phyloP scores from a whole-genome alignment of 2,888 invertebrate species.

The Nephrotoma flavescens region DNA sequence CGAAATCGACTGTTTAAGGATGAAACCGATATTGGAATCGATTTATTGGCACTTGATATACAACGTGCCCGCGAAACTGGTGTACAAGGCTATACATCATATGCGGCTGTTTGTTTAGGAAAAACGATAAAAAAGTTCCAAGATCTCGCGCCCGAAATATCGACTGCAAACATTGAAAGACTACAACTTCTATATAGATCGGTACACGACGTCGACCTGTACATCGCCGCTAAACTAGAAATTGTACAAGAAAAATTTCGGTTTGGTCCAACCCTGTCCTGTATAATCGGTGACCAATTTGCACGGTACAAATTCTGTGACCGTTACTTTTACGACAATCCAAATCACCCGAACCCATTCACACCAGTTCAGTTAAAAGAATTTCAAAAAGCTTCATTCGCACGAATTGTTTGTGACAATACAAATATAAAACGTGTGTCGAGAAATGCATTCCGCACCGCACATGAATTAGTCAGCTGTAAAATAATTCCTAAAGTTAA shows the following conservation, averaged over 20 bases:
- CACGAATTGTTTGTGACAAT: conserved; percentile 50
- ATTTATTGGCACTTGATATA: conserved; percentile 53
- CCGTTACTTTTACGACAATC: conserved; percentile 58
- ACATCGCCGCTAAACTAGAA: conserved; percentile 57
- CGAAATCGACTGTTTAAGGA: neutral
- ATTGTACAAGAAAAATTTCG: conserved; percentile 42
- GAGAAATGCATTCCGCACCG: neutral
- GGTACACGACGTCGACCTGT: conserved; percentile 52
- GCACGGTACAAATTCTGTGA: conserved; percentile 47
- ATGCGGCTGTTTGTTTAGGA: conserved; percentile 52
- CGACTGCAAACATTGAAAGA: conserved; percentile 35
- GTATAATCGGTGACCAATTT: conserved; percentile 61
- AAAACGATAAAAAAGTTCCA: conserved; percentile 41
- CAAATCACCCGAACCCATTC: conserved; percentile 14
- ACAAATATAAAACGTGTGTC: conserved; percentile 39
- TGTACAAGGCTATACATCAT: conserved; percentile 52
- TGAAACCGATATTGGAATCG: conserved; percentile 35
- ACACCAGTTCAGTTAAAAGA: conserved; percentile 37
- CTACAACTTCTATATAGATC: conserved; percentile 26
- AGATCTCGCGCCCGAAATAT: conserved; percentile 42
- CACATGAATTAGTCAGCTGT: neutral
- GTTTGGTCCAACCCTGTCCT: conserved; percentile 55
- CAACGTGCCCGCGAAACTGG: conserved; percentile 61
- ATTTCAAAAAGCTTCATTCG: conserved; percentile 44
- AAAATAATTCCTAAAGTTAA: neutral